A percentile compares a stretch with the other conserved stretches of the same genome.
phyloP scores from a whole-genome alignment of 2,113 vertebrate species.

The Rhabdornis inornatus region DNA sequence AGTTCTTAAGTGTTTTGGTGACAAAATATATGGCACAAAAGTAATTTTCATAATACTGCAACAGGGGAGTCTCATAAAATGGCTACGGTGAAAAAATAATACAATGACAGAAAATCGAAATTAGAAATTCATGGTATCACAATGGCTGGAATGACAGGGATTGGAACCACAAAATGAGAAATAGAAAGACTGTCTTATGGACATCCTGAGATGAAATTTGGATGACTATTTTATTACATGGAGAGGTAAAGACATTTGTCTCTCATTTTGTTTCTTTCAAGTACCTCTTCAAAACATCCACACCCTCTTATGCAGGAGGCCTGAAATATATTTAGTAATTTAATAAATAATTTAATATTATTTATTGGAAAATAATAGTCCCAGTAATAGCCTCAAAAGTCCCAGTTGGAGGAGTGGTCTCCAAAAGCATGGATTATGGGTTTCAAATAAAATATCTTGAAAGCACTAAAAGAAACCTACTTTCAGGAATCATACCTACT shows the following conservation, averaged over 20 bases:
- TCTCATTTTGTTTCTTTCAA: neutral
- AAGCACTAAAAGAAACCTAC: accelerated
- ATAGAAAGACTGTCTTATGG: neutral
- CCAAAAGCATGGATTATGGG: neutral
- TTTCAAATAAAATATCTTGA: neutral
- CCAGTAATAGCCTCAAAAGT: neutral
- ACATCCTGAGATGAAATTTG: neutral
- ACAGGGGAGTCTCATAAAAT: neutral
- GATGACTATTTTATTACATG: neutral
- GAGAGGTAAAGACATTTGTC: neutral
- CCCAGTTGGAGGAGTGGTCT: neutral
- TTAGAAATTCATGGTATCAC: neutral
- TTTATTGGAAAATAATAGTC: neutral
- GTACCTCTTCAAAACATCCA: neutral
- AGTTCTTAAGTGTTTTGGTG: neutral
- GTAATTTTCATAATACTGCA: neutral
- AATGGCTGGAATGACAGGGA: neutral
- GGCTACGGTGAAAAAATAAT: neutral
- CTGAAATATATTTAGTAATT: neutral
- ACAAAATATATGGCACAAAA: neutral
- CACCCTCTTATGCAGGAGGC: neutral
- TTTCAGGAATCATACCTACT: neutral
- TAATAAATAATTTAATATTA: too few relatives aligned
- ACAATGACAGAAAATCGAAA: neutral
- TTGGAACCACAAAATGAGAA: neutral